phyloP scores from a whole-genome alignment of 2,888 invertebrate species.

The Diplolepis rosae region DNA sequence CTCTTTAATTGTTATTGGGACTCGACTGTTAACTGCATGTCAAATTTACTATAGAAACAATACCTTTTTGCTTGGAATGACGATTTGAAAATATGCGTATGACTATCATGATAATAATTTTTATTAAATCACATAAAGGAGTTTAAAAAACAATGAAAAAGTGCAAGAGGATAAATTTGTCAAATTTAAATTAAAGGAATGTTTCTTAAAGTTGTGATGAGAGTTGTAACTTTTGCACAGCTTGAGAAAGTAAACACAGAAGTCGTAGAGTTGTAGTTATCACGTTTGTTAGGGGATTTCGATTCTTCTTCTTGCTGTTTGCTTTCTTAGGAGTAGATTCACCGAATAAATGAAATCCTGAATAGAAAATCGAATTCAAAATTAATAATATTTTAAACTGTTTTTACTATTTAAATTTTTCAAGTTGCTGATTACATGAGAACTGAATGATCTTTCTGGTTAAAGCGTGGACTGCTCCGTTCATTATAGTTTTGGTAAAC shows the following conservation, averaged over 20 bases:
- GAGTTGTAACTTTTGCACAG: neutral
- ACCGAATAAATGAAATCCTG: neutral
- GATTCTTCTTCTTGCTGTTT: neutral
- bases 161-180: neutral
- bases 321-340: neutral
- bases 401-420: neutral
- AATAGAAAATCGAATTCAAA: neutral
- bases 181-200: neutral
- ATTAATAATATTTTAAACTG: neutral
- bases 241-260: neutral
- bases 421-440: neutral
- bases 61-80: neutral
- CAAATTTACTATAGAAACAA: slow-evolving; percentile 7
- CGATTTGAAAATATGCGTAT: too few relatives aligned
- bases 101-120: too few relatives aligned
- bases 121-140: neutral
- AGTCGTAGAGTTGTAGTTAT: too few relatives aligned
- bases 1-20: neutral
- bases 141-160: neutral
- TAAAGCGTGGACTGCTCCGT: slow-evolving; percentile 8
- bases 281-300: neutral
- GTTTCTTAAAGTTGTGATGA: neutral
- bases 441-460: neutral
- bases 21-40: too few relatives aligned
- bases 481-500: slow-evolving; percentile 29